Evolutionary conservation across 2,888 invertebrate genomes (phyloP), one percentile per base, ranked within the genome.

Genomic region (Didymodactylos carnosus): DNA sequence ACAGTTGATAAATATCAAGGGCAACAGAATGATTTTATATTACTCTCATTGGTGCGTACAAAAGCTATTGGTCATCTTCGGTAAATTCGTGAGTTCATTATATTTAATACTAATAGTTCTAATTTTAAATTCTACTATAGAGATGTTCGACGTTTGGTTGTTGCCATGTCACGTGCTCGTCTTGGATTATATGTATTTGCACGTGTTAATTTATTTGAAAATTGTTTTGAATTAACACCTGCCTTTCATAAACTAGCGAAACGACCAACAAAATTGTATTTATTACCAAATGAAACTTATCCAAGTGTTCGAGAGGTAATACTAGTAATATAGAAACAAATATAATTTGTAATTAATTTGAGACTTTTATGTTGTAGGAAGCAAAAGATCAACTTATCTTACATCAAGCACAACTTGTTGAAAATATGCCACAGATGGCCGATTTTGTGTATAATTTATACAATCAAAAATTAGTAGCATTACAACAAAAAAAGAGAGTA

Each of bases 1-100:
- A 99, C 98, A 0, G 98, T 99, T 25, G 98, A 98, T 85, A 95
- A 97, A 82, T 99, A 94, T 83, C 98, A 99, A 82, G 98, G 98
- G 75, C 98, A 99, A 81, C 98, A 99, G 84, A 99, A 99, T 84
- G 98, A 99, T 84, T 94, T 92, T 80, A 94, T 99, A 76, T 86
- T 99, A 23, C 87, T 99, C 71, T 98, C 97, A 0, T 85, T 99
- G 70, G 98, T 99, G 29, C 88, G 95, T 76, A 97, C 97, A 0
- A 89, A 89, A 80, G 91, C 93, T 0, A 95, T 98, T n/a, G 98
- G 98, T 46, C 98, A 98, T 86, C 87, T 98, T 77, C 87, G 62
- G 62, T 62, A 35, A 62, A 62, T 27, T 14, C 13, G 27, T 29
- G 3, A n/a, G 19, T 27, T 13, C 1, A 29, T 29, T 19, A 19